Evolutionary conservation across 2,113 vertebrate genomes (phyloP).

Genomic region (Pteropus alecto): DNA sequence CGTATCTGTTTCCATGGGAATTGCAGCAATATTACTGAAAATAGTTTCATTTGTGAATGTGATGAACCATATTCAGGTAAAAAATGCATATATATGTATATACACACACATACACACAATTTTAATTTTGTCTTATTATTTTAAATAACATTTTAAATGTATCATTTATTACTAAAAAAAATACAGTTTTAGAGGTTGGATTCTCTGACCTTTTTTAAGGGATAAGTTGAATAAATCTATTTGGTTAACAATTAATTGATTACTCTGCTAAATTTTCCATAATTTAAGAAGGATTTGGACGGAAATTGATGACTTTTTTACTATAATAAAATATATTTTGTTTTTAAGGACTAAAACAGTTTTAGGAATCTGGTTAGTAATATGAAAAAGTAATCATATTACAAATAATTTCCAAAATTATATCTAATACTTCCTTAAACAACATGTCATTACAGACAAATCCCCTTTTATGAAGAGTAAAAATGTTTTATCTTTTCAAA

Average conservation of each 20-base stretch:
- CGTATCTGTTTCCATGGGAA: slow-evolving; percentile 82
- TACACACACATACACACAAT: not conserved
- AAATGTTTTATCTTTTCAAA: not conserved
- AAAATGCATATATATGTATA: not conserved
- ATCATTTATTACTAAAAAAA: not conserved
- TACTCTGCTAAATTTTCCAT: not conserved
- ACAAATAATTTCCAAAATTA: not conserved
- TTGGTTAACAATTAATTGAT: not conserved
- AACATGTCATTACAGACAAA: not conserved
- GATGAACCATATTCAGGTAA: slow-evolving; percentile 84
- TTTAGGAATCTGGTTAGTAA: not conserved
- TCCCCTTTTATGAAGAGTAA: not conserved
- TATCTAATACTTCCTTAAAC: not conserved
- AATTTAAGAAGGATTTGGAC: not conserved
- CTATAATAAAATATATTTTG: not conserved
- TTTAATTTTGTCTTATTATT: not conserved
- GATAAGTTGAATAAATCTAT: not conserved
- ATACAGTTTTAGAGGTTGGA: not conserved
- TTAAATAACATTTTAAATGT: not conserved
- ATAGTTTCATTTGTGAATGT: slow-evolving; percentile 85
- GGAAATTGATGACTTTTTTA: not conserved
- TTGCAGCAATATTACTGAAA: slow-evolving; percentile 78
- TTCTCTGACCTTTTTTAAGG: not conserved
- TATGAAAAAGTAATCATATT: not conserved
- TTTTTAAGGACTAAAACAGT: not conserved